A percentile compares a stretch with the other conserved stretches of the same genome.
Conservation (phyloP, 2,797 vertebrate species). For the Amblyopsis hoosieri region DNA sequence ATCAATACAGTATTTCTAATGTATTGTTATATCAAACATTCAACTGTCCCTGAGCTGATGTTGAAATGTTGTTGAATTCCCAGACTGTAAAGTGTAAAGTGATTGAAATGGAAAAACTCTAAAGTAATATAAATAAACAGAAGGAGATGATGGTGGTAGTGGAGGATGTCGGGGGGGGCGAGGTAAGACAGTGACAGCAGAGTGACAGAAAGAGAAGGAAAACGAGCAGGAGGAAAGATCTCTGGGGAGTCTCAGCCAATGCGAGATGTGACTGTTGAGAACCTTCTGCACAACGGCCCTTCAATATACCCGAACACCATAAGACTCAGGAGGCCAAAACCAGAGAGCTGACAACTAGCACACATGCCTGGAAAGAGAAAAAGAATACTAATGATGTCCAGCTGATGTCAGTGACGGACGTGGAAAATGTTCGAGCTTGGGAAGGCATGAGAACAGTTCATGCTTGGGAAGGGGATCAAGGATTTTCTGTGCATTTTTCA, state of each 20-base stretch:
- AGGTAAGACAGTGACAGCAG: conserved; percentile 13
- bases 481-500: conserved; percentile 68
- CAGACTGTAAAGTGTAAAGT: no score
- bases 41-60: no score
- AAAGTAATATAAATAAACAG: background rate
- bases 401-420: conserved; percentile 41
- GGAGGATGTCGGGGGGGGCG: background rate
- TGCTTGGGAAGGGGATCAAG: conserved; percentile 55
- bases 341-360: conserved; percentile 54
- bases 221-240: background rate
- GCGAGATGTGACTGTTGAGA: conserved; percentile 34
- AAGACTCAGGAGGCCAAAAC: conserved; percentile 52
- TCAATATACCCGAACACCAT: conserved; percentile 6
- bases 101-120: background rate
- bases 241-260: conserved; percentile 30
- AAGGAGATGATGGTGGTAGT: background rate
- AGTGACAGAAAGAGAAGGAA: conserved; percentile 9
- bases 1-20: no score
- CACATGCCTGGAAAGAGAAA: conserved; percentile 15
- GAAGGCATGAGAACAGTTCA: conserved; percentile 50
- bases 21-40: no score
- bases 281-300: conserved; percentile 32
- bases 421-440: conserved; percentile 37
- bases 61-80: no score
- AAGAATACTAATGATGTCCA: conserved; percentile 41